A percentile compares a stretch with the other conserved stretches of the same genome.
These are phyloP conservation scores for Craniophora ligustri DNA, from an alignment of 2,888 invertebrate species.

Conservation along the genomic window DNA sequence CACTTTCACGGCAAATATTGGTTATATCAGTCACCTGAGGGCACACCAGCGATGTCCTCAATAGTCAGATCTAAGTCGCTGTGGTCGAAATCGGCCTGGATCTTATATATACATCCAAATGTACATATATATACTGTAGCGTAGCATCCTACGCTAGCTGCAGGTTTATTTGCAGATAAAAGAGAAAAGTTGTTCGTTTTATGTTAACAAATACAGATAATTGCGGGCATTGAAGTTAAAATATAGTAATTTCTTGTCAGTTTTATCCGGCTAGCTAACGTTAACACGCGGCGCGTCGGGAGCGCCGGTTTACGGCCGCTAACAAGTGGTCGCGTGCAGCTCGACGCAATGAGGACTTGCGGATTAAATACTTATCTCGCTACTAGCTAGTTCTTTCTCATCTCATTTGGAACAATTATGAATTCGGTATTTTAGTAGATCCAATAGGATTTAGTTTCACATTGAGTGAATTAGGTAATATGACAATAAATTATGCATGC, in stretches of 20 bases:
- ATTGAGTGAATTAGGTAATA: too few relatives aligned
- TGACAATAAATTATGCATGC: too few relatives aligned
- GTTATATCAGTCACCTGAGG: too few relatives aligned
- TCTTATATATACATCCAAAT: too few relatives aligned
- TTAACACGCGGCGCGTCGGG: constrained; percentile 8
- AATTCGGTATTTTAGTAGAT: neutral
- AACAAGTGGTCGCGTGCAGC: constrained; percentile 77
- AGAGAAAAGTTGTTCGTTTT: neutral
- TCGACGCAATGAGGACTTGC: constrained; percentile 20
- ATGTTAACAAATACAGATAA: constrained; percentile 19
- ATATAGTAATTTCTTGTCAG: constrained; percentile 41
- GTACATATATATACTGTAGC: too few relatives aligned
- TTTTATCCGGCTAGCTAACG: constrained; percentile 37
- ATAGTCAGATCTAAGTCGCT: too few relatives aligned
- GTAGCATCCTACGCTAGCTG: neutral
- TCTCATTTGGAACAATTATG: constrained; percentile 23
- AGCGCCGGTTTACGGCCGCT: constrained; percentile 33
- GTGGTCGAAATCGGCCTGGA: too few relatives aligned
- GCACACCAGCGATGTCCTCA: too few relatives aligned
- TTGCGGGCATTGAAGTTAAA: constrained; percentile 28
- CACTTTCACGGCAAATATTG: too few relatives aligned
- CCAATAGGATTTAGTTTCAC: too few relatives aligned
- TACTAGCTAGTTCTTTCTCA: constrained; percentile 52
- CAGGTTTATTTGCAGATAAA: neutral
- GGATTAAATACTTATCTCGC: constrained; percentile 56